Conservation (phyloP, 2,797 vertebrate species). For the Ctenopoma kingsleyae region DNA sequence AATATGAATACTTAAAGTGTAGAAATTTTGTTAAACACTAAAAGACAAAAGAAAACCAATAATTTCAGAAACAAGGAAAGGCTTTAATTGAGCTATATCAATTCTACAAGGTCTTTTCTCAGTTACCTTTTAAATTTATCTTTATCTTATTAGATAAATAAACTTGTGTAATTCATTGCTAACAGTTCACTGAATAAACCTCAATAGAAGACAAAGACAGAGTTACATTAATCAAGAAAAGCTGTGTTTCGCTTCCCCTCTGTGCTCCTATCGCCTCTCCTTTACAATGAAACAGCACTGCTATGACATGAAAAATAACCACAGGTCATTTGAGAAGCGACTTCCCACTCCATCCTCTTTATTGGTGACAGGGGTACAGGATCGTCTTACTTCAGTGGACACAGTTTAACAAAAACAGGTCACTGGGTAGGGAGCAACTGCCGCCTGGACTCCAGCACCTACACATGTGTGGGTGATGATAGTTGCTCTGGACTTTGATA, state of each 20-base stretch:
- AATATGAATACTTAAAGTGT: too few species aligned
- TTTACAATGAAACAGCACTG: background rate
- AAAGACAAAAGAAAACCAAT: background rate
- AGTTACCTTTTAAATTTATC: too few species aligned
- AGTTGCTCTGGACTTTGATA: slow-evolving; percentile 5
- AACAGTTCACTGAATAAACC: slow-evolving; percentile 3
- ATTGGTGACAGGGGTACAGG: slow-evolving; percentile 15
- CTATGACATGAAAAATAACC: slow-evolving; percentile 11
- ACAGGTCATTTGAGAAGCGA: background rate
- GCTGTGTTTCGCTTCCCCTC: slow-evolving; percentile 3
- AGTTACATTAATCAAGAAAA: background rate
- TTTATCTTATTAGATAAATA: background rate
- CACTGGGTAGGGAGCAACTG: background rate
- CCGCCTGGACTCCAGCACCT: slow-evolving; percentile 1
- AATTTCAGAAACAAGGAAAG: background rate
- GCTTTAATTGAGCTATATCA: background rate
- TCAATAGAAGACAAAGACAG: background rate
- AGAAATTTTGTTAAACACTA: background rate
- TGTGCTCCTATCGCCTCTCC: slow-evolving; percentile 1
- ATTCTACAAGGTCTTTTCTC: background rate
- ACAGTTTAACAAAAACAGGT: slow-evolving; percentile 15
- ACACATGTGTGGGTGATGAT: background rate
- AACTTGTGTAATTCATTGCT: slow-evolving; percentile 3
- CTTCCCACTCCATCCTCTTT: slow-evolving; percentile 10
- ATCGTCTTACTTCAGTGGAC: slow-evolving; percentile 26